Conservation (phyloP, 2,113 vertebrate genomes). For the Sus scrofa region DNA sequence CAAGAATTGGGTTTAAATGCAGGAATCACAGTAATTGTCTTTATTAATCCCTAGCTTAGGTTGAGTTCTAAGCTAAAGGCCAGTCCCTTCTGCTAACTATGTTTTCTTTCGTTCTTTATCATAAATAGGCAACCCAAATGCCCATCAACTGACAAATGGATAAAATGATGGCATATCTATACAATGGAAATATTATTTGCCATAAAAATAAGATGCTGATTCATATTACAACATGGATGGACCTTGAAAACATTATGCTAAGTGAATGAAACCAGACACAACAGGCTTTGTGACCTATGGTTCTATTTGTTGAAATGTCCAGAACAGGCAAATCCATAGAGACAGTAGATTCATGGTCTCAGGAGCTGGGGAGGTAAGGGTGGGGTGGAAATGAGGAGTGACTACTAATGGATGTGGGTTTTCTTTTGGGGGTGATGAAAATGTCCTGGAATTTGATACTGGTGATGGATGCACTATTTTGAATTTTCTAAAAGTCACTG, state of each 20-base stretch:
- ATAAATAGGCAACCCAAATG: conserved; percentile 16
- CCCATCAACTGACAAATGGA: neutral
- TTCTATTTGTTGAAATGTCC: neutral
- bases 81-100: neutral
- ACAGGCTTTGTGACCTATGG: neutral
- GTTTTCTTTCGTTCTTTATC: neutral
- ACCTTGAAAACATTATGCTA: neutral
- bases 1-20: neutral
- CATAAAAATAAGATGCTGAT: neutral
- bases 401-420: neutral
- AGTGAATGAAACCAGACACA: neutral
- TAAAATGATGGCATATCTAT: neutral
- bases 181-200: neutral
- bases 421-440: conserved; percentile 23
- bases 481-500: neutral
- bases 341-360: neutral
- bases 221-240: neutral
- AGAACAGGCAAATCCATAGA: conserved; percentile 3
- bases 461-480: neutral
- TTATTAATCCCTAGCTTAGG: neutral
- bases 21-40: neutral
- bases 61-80: neutral
- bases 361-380: neutral
- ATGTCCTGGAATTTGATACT: conserved; percentile 20
- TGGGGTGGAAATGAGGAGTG: neutral